These are phyloP conservation scores for Mactromeris polynyma DNA, from an alignment of 2,888 invertebrate genomes.

Conservation along the genomic window DNA sequence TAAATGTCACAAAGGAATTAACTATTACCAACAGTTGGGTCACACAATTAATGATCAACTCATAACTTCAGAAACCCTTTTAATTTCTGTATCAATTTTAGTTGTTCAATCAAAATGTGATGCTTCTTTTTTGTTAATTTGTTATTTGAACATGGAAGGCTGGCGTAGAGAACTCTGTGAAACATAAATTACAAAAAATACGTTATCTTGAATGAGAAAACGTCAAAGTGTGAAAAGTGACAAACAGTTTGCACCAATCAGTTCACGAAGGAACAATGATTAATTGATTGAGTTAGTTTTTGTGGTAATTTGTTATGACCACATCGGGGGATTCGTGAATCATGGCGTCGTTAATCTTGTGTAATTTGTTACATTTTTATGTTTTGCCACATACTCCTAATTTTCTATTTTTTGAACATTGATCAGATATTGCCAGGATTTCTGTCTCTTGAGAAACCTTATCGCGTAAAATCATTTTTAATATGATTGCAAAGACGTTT, in stretches of 20 bases:
- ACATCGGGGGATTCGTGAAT: not conserved
- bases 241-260: not conserved
- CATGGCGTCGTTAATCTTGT: not conserved
- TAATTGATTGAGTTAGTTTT: not conserved
- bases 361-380: not conserved
- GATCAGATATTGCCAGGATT: not conserved
- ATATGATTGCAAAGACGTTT: not conserved
- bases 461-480: not conserved
- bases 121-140: slow-evolving; percentile 7
- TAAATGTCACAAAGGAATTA: too few relatives aligned
- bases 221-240: not conserved
- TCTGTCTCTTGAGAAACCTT: not conserved
- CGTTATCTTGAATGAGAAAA: not conserved
- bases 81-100: not conserved
- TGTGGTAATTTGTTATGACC: not conserved
- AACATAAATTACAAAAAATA: not conserved
- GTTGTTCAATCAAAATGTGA: not conserved
- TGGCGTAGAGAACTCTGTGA: not conserved
- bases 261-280: not conserved
- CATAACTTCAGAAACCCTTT: not conserved
- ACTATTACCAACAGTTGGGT: too few relatives aligned
- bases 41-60: too few relatives aligned
- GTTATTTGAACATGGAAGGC: not conserved
- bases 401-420: not conserved
- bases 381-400: not conserved